These are phyloP conservation scores for Muricea muricata DNA, from an alignment of 92 coral and sea anemone species.

Conservation along the genomic window DNA sequence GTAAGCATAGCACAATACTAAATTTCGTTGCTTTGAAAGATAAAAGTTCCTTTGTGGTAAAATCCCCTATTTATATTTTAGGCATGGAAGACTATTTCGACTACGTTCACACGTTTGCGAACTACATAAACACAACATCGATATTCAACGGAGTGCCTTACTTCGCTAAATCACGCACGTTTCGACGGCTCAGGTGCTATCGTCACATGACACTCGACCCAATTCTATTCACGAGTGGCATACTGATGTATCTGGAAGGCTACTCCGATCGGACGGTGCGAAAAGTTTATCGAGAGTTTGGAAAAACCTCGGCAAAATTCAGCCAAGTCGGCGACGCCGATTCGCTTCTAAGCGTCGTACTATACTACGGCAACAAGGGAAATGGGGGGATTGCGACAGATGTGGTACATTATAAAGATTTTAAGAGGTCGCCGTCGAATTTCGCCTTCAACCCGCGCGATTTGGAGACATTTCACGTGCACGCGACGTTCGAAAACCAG, in stretches of 20 bases:
- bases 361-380: conserved; percentile 15
- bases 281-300: neutral
- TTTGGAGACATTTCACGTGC: neutral
- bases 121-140: neutral
- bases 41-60: too few relatives aligned
- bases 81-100: conserved; percentile 12
- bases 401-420: neutral
- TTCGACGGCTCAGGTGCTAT: neutral
- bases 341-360: neutral
- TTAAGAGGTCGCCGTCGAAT: too few relatives aligned
- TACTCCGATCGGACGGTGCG: neutral
- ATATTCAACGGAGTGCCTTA: conserved; percentile 8
- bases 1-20: too few relatives aligned
- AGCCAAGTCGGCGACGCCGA: neutral
- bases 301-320: neutral
- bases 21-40: too few relatives aligned
- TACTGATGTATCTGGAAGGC: conserved; percentile 12
- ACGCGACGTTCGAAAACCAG: neutral
- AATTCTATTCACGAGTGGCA: neutral
- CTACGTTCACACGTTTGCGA: neutral
- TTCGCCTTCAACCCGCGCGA: neutral
- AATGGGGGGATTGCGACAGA: neutral
- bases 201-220: conserved; percentile 1
- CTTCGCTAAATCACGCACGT: neutral
- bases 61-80: too few relatives aligned